Conservation (phyloP, 2,113 vertebrate genomes). For the Leucoraja erinaceus region DNA sequence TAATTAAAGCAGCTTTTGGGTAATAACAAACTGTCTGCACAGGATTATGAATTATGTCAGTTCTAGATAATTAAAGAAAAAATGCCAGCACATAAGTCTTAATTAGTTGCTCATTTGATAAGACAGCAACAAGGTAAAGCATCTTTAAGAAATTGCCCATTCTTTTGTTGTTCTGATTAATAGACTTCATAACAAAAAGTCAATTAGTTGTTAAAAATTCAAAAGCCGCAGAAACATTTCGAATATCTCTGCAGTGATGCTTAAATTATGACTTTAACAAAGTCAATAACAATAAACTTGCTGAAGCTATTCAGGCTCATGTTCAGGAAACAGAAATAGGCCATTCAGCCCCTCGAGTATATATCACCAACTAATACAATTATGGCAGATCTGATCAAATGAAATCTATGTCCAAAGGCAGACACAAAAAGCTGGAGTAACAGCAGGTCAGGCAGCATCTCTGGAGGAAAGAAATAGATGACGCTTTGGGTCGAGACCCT, state of each 20-base stretch:
- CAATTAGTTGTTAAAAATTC: not conserved
- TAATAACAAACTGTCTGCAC: constrained; percentile 42
- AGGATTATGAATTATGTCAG: constrained; percentile 66
- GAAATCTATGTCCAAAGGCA: not conserved
- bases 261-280: not conserved
- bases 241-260: not conserved
- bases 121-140: constrained; percentile 36
- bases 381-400: not conserved
- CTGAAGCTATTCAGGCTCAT: not conserved
- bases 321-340: not conserved
- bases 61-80: constrained; percentile 74
- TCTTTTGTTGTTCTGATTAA: constrained; percentile 11
- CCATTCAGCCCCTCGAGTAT: not conserved
- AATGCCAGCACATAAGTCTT: constrained; percentile 78
- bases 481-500: no score
- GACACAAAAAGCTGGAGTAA: no score
- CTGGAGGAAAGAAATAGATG: no score
- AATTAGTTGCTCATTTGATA: constrained; percentile 74
- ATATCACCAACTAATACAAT: not conserved
- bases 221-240: not conserved
- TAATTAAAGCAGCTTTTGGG: constrained; percentile 52
- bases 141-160: constrained; percentile 1
- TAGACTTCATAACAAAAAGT: constrained; percentile 3
- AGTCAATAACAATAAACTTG: not conserved
- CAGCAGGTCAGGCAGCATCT: no score